Conservation (phyloP, 2,113 vertebrate genomes). For the Gnathonemus longibarbis region DNA sequence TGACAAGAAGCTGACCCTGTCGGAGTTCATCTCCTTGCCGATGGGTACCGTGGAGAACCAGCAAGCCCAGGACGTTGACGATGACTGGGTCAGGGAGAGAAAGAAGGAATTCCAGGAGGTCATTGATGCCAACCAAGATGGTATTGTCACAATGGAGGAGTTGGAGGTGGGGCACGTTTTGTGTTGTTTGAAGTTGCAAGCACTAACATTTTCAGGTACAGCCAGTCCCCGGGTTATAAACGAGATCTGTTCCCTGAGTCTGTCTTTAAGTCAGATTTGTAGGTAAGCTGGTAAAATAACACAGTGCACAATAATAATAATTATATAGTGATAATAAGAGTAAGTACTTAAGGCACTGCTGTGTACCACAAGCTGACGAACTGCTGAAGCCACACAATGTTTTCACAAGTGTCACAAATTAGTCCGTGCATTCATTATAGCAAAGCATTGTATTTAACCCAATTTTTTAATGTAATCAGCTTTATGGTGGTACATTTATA, state of each 20-base stretch:
- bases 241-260: background rate
- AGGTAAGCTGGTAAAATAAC: background rate
- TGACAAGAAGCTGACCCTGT: slow-evolving; percentile 78
- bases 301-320: background rate
- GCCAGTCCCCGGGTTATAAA: background rate
- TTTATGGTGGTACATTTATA: background rate
- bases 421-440: background rate
- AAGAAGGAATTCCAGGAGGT: slow-evolving; percentile 89
- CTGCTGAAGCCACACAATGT: background rate
- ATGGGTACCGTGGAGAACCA: slow-evolving; percentile 92
- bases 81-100: slow-evolving; percentile 87
- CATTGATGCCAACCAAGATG: slow-evolving; percentile 74
- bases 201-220: background rate
- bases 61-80: slow-evolving; percentile 86
- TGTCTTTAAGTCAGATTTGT: background rate
- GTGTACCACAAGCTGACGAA: background rate
- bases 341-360: background rate
- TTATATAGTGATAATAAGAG: background rate
- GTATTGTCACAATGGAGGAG: slow-evolving; percentile 86
- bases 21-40: slow-evolving; percentile 87
- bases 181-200: background rate
- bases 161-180: slow-evolving; percentile 67
- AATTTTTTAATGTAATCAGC: no score
- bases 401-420: background rate
- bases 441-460: background rate